These are phyloP conservation scores for Pseudomyrmex flavicornis DNA, from an alignment of 1,140 invertebrate genomes.

Conservation along the genomic window DNA sequence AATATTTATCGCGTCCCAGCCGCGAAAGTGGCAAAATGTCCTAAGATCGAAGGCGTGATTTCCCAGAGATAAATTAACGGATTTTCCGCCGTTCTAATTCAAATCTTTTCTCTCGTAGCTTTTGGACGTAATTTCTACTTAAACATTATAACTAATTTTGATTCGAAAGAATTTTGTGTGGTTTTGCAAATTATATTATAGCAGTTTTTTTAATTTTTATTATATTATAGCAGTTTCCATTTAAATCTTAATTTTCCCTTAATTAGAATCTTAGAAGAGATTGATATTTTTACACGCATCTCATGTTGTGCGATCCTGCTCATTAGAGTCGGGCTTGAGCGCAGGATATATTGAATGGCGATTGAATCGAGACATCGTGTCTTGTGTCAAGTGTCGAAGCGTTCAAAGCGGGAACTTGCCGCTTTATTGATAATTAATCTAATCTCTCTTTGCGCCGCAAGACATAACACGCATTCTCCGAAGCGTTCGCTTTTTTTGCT, in stretches of 20 bases:
- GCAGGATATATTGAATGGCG: conserved; percentile 22
- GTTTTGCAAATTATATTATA: neutral
- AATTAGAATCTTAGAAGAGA: neutral
- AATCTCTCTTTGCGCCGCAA: conserved; percentile 49
- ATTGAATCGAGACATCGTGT: conserved; percentile 48
- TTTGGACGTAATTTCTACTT: neutral
- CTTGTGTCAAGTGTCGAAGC: conserved; percentile 27
- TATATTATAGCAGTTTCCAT: neutral
- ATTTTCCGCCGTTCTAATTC: neutral
- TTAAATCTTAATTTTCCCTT: neutral
- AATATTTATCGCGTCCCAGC: conserved; percentile 45
- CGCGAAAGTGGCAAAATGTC: conserved; percentile 40
- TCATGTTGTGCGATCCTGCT: neutral
- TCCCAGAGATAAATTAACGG: neutral
- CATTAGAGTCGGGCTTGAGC: conserved; percentile 23
- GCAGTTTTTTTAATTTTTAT: too few species aligned
- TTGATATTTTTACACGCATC: neutral
- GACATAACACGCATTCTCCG: conserved; percentile 40
- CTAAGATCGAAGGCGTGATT: neutral
- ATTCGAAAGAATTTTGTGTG: too few species aligned
- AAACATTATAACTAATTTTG: too few species aligned
- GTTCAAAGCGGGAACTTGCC: conserved; percentile 44
- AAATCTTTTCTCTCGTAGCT: neutral
- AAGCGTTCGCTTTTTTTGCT: conserved; percentile 26
- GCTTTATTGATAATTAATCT: conserved; percentile 61